Conservation (phyloP, 2,888 invertebrate genomes). For the Morpho helenor region DNA sequence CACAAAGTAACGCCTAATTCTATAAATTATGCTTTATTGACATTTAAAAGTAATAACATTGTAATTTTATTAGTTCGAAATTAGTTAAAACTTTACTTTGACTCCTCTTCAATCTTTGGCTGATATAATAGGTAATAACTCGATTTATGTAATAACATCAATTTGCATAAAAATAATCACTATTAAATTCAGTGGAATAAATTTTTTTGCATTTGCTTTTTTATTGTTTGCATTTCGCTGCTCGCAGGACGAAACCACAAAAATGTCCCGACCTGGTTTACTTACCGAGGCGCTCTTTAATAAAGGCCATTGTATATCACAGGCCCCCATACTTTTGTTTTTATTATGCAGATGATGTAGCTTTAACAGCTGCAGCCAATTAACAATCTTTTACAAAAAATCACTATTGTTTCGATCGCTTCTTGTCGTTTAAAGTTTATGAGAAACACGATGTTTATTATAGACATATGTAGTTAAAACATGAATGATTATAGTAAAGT, state of each 20-base stretch:
- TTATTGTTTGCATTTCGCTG: constrained; percentile 12
- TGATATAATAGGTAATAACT: too few relatives aligned
- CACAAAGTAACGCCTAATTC: too few relatives aligned
- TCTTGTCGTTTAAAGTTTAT: neutral
- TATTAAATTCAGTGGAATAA: constrained; percentile 2
- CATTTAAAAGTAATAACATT: too few relatives aligned
- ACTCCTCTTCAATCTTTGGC: too few relatives aligned
- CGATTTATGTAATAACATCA: too few relatives aligned
- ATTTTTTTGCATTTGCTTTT: constrained; percentile 6
- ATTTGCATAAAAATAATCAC: neutral
- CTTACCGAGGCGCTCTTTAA: constrained; percentile 25
- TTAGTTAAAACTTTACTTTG: too few relatives aligned
- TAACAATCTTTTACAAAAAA: constrained; percentile 12
- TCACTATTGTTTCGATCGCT: neutral
- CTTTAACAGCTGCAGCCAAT: constrained; percentile 26
- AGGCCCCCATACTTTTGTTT: constrained; percentile 25
- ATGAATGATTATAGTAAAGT: too few relatives aligned
- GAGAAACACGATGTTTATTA: constrained; percentile 35
- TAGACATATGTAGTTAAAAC: neutral
- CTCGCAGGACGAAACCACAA: constrained; percentile 22
- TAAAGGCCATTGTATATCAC: constrained; percentile 27
- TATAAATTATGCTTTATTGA: too few relatives aligned
- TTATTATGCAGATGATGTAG: constrained; percentile 25
- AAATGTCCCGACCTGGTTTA: constrained; percentile 27
- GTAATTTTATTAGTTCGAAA: too few relatives aligned